A percentile compares a stretch with the other conserved stretches of the same genome.
Evolutionary conservation across 1,140 invertebrate species (phyloP).

Genomic region (Colletes latitarsis): DNA sequence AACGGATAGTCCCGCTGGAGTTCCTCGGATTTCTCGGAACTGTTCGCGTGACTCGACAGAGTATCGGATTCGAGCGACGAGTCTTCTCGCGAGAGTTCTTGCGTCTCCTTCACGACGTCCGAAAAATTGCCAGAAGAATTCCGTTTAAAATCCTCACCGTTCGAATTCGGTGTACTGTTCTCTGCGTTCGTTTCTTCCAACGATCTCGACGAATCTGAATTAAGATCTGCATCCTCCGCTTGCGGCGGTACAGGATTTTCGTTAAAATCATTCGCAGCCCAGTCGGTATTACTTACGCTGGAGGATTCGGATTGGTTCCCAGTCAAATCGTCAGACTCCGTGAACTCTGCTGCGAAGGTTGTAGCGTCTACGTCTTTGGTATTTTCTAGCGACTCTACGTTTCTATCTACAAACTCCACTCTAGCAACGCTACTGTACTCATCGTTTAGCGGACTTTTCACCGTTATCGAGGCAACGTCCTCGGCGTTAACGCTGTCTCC

Average conservation of each 20-base stretch:
- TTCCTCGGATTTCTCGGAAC: conserved; percentile 63
- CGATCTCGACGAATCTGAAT: neutral
- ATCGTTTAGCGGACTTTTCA: conserved; percentile 1
- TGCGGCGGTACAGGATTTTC: neutral
- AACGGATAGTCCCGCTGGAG: conserved; percentile 69
- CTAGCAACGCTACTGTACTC: conserved; percentile 13
- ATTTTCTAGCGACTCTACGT: neutral
- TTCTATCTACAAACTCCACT: conserved; percentile 4
- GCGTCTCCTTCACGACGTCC: conserved; percentile 61
- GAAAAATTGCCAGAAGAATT: neutral
- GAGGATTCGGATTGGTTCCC: too few species aligned
- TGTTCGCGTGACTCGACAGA: conserved; percentile 9
- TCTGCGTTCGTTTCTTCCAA: too few species aligned
- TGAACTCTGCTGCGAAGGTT: neutral
- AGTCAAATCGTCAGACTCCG: too few species aligned
- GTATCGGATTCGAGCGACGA: conserved; percentile 43
- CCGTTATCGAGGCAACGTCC: neutral
- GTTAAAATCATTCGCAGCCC: neutral
- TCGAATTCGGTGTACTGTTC: neutral
- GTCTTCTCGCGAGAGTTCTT: conserved; percentile 51
- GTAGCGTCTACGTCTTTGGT: neutral
- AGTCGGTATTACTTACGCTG: conserved; percentile 38
- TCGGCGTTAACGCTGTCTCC: neutral
- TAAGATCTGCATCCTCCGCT: too few species aligned
- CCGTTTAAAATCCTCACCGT: neutral